These are phyloP conservation scores for Apotomis capreana DNA, from an alignment of 2,888 invertebrate species.

Conservation along the genomic window DNA sequence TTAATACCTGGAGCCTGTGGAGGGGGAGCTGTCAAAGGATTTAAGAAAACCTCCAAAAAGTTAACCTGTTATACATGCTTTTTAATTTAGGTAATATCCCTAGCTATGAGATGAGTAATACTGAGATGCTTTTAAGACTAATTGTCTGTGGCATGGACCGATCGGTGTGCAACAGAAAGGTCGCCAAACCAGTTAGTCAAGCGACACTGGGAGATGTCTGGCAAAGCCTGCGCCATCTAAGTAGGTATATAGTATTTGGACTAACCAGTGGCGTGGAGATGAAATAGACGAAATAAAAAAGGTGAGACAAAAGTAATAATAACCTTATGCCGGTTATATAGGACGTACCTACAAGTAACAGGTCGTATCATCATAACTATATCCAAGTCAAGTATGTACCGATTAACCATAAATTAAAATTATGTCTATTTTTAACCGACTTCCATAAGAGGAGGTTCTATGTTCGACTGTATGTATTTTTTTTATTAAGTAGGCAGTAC, in stretches of 20 bases:
- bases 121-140: conserved; percentile 30
- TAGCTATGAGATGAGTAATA: conserved; percentile 16
- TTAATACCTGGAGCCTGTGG: too few relatives aligned
- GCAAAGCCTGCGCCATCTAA: conserved; percentile 47
- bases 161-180: conserved; percentile 70
- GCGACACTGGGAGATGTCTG: conserved; percentile 65
- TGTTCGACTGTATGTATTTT: too few relatives aligned
- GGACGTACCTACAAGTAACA: too few relatives aligned
- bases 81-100: not conserved
- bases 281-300: not conserved
- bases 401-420: too few relatives aligned
- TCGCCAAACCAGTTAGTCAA: conserved; percentile 77
- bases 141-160: conserved; percentile 53
- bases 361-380: too few relatives aligned
- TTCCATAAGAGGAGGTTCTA: too few relatives aligned
- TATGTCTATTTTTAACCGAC: too few relatives aligned
- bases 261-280: not conserved
- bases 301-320: not conserved
- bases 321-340: too few relatives aligned
- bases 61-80: not conserved
- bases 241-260: conserved; percentile 1
- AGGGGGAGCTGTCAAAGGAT: too few relatives aligned
- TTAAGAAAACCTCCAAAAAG: too few relatives aligned
- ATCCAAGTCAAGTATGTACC: too few relatives aligned
- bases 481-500: not conserved